Conservation (phyloP, 30 jellyfish, hydroid and myxozoan genomes). For the Hydra vulgaris region DNA sequence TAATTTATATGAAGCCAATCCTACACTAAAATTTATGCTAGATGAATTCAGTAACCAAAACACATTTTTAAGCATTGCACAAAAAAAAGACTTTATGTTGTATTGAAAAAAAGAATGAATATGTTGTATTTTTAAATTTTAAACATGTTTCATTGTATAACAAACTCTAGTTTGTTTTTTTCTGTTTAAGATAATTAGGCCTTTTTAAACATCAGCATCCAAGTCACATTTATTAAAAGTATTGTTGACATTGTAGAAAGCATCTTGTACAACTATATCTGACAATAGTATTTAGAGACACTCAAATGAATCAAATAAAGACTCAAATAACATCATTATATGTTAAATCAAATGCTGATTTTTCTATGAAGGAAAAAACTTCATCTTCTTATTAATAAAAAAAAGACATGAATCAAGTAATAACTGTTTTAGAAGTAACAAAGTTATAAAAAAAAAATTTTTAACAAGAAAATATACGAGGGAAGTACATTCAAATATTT, state of each 20-base stretch:
- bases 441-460: too few relatives aligned
- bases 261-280: background rate
- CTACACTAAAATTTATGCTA: too few relatives aligned
- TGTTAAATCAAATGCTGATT: background rate
- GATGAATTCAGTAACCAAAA: too few relatives aligned
- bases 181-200: too few relatives aligned
- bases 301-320: background rate
- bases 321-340: background rate
- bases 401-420: background rate
- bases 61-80: too few relatives aligned
- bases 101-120: too few relatives aligned
- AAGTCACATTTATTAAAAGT: background rate
- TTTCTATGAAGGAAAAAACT: background rate
- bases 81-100: too few relatives aligned
- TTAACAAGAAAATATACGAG: background rate
- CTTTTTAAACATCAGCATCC: background rate
- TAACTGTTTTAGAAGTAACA: background rate
- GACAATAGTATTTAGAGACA: background rate
- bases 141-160: too few relatives aligned
- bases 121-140: too few relatives aligned
- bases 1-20: too few relatives aligned
- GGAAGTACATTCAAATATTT: background rate
- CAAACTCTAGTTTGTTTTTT: background rate
- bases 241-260: background rate
- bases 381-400: background rate